phyloP scores from a whole-genome alignment of 2,797 vertebrate genomes.

The Coracias cyanogaster region DNA sequence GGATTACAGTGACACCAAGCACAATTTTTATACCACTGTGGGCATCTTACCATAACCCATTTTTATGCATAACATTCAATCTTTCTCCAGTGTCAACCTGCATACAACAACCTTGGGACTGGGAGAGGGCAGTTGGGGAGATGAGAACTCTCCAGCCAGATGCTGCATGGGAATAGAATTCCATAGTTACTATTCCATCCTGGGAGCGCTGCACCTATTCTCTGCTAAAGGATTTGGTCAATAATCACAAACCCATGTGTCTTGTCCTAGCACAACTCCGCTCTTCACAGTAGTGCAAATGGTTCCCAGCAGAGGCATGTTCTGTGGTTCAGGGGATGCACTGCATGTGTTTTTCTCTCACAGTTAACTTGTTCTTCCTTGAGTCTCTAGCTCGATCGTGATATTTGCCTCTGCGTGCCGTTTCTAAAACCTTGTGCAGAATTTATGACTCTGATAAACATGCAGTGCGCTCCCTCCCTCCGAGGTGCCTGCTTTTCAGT shows the following conservation, averaged over 20 bases:
- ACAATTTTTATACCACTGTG: background rate
- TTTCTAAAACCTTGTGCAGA: background rate
- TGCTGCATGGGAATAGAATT: background rate
- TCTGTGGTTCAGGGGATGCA: background rate
- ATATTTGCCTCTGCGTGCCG: background rate
- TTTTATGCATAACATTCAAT: background rate
- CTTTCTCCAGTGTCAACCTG: background rate
- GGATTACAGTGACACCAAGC: background rate
- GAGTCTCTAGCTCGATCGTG: background rate
- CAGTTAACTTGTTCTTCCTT: background rate
- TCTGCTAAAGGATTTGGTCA: background rate
- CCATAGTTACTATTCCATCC: background rate
- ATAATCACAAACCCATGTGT: background rate
- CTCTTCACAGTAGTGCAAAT: background rate
- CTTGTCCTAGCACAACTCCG: background rate
- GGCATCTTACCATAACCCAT: background rate
- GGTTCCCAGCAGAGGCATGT: background rate
- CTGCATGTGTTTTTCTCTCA: background rate
- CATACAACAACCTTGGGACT: background rate
- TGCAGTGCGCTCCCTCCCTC: conserved; percentile 24
- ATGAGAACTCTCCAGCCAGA: background rate
- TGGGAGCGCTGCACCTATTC: fast-evolving
- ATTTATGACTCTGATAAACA: conserved; percentile 49
- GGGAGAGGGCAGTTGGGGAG: background rate
- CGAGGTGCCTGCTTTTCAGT: conserved; percentile 35